phyloP scores from a whole-genome alignment of 2,888 invertebrate species.

The Erpobdella octoculata region DNA sequence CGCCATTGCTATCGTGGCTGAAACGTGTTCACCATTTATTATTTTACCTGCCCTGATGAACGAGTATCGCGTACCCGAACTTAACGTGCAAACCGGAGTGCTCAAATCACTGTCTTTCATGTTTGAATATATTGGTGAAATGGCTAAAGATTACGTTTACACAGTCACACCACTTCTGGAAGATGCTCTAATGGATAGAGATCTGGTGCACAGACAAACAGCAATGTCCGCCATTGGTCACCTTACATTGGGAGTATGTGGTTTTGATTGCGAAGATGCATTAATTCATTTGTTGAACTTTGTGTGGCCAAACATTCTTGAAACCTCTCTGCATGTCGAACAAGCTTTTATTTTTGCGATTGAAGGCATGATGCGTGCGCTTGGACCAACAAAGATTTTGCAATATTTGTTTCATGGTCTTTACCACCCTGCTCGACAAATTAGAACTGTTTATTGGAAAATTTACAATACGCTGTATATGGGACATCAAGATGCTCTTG shows the following conservation, averaged over 20 bases:
- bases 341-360: conserved; percentile 99
- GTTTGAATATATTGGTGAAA: conserved; percentile 98
- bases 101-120: conserved; percentile 93
- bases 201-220: conserved; percentile 94
- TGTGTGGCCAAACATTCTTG: conserved; percentile 99
- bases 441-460: conserved; percentile 99
- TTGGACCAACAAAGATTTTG: conserved; percentile 89
- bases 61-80: conserved; percentile 92
- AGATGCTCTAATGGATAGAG: conserved; percentile 97
- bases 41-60: conserved; percentile 94
- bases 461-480: conserved; percentile 98
- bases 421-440: conserved; percentile 97
- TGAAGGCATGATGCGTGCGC: conserved; percentile 88
- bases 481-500: conserved; percentile 93
- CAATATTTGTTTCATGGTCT: conserved; percentile 72
- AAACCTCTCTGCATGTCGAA: conserved; percentile 97
- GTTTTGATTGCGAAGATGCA: conserved; percentile 97
- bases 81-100: conserved; percentile 98
- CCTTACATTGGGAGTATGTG: conserved; percentile 94
- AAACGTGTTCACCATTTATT: conserved; percentile 98
- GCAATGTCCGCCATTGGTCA: conserved; percentile 98
- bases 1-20: conserved; percentile 97
- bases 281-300: conserved; percentile 90
- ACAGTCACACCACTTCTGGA: conserved; percentile 93
- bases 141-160: conserved; percentile 99